Conservation (phyloP, 1,140 invertebrate genomes). For the Plutomurus gul region DNA sequence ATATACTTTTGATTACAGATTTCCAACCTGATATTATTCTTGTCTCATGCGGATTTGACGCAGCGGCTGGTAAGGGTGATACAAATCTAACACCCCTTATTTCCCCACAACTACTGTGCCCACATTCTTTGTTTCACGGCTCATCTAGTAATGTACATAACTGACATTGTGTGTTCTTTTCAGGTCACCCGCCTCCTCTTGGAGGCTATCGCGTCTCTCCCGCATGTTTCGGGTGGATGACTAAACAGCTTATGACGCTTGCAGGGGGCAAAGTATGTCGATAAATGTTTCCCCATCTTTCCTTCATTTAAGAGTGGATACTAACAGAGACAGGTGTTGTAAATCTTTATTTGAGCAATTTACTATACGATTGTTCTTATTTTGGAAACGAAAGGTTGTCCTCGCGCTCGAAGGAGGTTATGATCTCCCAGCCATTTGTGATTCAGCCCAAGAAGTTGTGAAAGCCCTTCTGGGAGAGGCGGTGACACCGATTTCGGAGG, state of each 20-base stretch:
- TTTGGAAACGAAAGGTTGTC: slow-evolving; percentile 64
- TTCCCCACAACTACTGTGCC: not conserved
- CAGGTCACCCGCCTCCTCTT: slow-evolving; percentile 67
- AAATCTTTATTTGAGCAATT: too few relatives aligned
- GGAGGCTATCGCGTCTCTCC: slow-evolving; percentile 93
- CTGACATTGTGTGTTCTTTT: too few relatives aligned
- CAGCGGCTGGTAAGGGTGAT: slow-evolving; percentile 78
- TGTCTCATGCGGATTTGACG: slow-evolving; percentile 97
- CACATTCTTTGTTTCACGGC: too few relatives aligned
- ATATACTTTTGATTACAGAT: too few relatives aligned
- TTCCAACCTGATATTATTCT: slow-evolving; percentile 94
- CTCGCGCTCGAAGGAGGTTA: slow-evolving; percentile 94
- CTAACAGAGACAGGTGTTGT: too few relatives aligned
- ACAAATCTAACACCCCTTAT: not conserved
- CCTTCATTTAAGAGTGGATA: not conserved
- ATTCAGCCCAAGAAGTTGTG: slow-evolving; percentile 95
- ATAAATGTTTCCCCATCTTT: not conserved
- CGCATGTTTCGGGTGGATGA: slow-evolving; percentile 96
- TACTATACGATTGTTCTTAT: not conserved
- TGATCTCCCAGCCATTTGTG: slow-evolving; percentile 92
- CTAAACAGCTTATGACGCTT: slow-evolving; percentile 85
- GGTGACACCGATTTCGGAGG: slow-evolving; percentile 71
- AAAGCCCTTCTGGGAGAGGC: slow-evolving; percentile 86
- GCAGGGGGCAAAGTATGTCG: slow-evolving; percentile 79
- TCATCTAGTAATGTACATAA: too few relatives aligned